Evolutionary conservation across 2,888 invertebrate genomes (phyloP).

Genomic region (Heliothis peltigera): DNA sequence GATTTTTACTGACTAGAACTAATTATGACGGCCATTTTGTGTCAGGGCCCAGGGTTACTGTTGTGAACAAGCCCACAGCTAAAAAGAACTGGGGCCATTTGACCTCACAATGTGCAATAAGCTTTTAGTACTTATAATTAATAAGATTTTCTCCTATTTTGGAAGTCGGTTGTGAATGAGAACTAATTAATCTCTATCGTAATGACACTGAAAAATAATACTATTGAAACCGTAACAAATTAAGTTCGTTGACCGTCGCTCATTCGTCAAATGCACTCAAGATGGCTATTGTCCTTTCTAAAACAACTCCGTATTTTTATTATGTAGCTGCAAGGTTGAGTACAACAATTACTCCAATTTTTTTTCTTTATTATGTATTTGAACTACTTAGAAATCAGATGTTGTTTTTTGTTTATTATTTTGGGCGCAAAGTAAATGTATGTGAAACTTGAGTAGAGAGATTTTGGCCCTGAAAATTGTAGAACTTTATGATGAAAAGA

Average conservation of each 20-base stretch:
- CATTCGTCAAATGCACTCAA: slow-evolving; percentile 11
- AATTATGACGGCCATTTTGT: no score
- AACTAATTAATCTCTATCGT: neutral
- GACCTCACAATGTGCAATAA: no score
- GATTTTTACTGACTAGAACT: no score
- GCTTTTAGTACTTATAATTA: no score
- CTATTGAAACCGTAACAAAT: slow-evolving; percentile 7
- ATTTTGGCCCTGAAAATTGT: no score
- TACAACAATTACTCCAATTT: slow-evolving; percentile 9
- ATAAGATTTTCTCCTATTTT: no score
- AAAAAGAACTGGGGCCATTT: no score
- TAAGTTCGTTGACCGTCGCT: slow-evolving; percentile 43
- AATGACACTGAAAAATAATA: neutral
- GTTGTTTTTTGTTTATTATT: slow-evolving; percentile 8
- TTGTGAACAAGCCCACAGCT: no score
- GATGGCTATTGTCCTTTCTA: slow-evolving; percentile 48
- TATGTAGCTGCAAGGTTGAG: slow-evolving; percentile 35
- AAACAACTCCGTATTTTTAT: slow-evolving; percentile 28
- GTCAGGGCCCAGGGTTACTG: no score
- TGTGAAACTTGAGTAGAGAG: no score
- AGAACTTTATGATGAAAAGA: no score
- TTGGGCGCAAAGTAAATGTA: neutral
- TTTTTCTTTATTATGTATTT: slow-evolving; percentile 13
- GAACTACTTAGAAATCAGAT: neutral
- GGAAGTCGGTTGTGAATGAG: no score